phyloP scores from a whole-genome alignment of 2,888 invertebrate genomes.

The Cynaeus angustus region DNA sequence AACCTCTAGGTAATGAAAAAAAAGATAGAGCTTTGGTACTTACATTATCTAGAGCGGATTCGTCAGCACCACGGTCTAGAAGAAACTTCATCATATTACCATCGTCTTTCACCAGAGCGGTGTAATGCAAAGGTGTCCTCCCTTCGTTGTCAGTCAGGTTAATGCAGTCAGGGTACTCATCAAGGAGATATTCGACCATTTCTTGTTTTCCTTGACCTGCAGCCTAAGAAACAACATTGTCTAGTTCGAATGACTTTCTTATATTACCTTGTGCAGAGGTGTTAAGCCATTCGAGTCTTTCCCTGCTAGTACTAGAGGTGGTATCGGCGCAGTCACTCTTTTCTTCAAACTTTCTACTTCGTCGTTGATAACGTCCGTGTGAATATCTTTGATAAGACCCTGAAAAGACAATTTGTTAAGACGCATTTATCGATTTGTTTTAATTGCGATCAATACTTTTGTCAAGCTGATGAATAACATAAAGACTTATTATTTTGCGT shows the following conservation, averaged over 20 bases:
- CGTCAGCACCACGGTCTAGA: conserved; percentile 87
- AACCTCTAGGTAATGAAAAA: conserved; percentile 56
- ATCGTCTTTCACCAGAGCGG: conserved; percentile 86
- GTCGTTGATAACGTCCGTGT: conserved; percentile 84
- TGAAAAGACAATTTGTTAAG: conserved; percentile 64
- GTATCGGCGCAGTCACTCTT: conserved; percentile 58
- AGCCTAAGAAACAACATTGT: conserved; percentile 76
- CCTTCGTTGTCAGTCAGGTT: conserved; percentile 86
- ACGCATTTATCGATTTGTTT: conserved; percentile 9
- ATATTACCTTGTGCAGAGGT: conserved; percentile 87
- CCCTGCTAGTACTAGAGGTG: conserved; percentile 58
- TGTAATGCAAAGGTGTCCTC: conserved; percentile 91
- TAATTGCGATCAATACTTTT: conserved; percentile 42
- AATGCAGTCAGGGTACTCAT: conserved; percentile 80
- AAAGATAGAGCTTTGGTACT: neutral
- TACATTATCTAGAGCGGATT: conserved; percentile 88
- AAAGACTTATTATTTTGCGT: conserved; percentile 6
- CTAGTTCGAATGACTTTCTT: no score
- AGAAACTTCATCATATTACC: conserved; percentile 86
- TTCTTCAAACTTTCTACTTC: conserved; percentile 76
- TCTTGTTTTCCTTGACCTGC: conserved; percentile 86
- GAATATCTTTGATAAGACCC: conserved; percentile 88
- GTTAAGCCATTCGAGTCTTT: conserved; percentile 87
- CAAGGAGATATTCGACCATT: conserved; percentile 83
- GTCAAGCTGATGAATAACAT: conserved; percentile 8